Evolutionary conservation across 2,888 invertebrate genomes (phyloP), one percentile per base, ranked within the genome.

Genomic region (Chrysopilus asiliformis): DNA sequence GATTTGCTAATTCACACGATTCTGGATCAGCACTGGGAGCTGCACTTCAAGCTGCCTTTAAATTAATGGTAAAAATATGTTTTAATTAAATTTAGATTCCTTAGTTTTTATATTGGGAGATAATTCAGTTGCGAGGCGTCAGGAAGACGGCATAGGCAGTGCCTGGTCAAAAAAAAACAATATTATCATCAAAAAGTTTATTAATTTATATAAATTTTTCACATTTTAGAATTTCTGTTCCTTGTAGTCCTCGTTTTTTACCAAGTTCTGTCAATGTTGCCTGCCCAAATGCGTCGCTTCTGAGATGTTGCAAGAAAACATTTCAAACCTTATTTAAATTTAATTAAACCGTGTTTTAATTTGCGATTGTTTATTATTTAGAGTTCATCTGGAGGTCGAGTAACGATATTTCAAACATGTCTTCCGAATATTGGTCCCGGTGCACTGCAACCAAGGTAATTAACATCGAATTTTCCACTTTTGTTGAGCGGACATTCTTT

Each of bases 361-460:
- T 20, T 24, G 12, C 12, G 34, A 24, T n/a, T 34, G 4, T 32
- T 43, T 38, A 18, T 34, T 45, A 25, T 42, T 41, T 55, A 85
- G 83, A 72, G 80, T 44, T 74, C 87, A 2, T 86, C 90, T 3
- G 98, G 98, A 32, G 98, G 98, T 6, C 73, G 98, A 32, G 72
- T 99, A 14, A 87, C 94, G 6, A 89, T 97, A 8, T 84, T 99
- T 67, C 93, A 94, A 68, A 78, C 86, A 9, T 79, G 83, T 55
- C 68, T 97, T 53, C 85, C 87, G 3, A 85, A 81, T 51, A 57
- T 78, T 39, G 89, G 98, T 2, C 90, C 93, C 0, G 97, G 97
- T 31, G 76, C 83, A 4, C 67, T 99, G 49, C 78, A 77, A 45
- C 63, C 79, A 8, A 73, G 89, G 68, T 68, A 51, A 40, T n/a